Percentiles rank a stretch among this genome's conserved stretches.
Conservation (phyloP, 2,113 vertebrate genomes). For the Sciurus niger region DNA sequence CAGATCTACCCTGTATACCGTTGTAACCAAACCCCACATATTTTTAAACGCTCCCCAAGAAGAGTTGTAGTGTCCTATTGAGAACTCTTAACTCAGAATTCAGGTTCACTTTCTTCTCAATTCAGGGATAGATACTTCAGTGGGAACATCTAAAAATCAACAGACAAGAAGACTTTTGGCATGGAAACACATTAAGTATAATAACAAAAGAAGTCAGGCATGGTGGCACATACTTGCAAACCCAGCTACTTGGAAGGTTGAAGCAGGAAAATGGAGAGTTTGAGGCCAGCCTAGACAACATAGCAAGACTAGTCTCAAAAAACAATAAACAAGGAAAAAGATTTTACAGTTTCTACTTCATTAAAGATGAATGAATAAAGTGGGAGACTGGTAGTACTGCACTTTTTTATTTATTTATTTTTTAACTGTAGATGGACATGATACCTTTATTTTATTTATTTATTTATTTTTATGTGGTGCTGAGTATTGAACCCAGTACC, state of each 20-base stretch:
- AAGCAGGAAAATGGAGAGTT: too few species aligned
- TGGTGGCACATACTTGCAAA: too few species aligned
- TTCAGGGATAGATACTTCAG: background rate
- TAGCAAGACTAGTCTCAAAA: too few species aligned
- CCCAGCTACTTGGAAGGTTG: too few species aligned
- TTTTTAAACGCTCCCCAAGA: background rate
- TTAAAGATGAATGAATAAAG: background rate
- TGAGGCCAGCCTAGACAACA: too few species aligned
- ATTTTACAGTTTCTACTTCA: background rate
- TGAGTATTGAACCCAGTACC: too few species aligned
- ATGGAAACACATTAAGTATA: too few species aligned
- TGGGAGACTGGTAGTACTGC: background rate
- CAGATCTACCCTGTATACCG: background rate
- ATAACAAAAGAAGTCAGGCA: too few species aligned
- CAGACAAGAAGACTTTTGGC: background rate
- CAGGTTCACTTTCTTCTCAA: background rate
- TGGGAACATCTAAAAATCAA: background rate
- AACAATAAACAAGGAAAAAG: background rate
- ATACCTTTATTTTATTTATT: too few species aligned
- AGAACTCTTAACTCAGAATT: background rate
- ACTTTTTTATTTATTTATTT: too few species aligned
- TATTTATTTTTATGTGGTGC: too few species aligned
- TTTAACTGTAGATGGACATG: too few species aligned
- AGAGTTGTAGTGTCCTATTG: background rate
- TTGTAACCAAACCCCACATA: background rate